A percentile compares a stretch with the other conserved stretches of the same genome.
Conservation (phyloP, 2,113 vertebrate genomes). For the Zosterops lateralis region DNA sequence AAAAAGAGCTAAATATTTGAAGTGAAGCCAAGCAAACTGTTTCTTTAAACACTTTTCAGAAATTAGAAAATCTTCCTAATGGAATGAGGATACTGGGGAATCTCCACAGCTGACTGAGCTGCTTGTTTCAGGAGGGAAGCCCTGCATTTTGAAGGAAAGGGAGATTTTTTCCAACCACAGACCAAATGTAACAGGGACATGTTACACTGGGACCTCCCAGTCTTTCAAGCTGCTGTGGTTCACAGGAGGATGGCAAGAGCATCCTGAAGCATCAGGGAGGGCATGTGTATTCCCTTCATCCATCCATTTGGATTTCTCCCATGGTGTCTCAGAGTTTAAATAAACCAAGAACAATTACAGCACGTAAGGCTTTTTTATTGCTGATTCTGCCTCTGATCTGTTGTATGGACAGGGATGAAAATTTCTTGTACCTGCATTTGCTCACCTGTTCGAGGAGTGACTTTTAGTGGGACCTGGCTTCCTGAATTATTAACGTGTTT, state of each 20-base stretch:
- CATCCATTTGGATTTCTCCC: neutral
- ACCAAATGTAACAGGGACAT: conserved; percentile 8
- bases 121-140: conserved; percentile 36
- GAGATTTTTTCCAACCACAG: conserved; percentile 34
- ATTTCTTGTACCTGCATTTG: neutral
- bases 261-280: neutral
- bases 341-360: neutral
- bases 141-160: conserved; percentile 21
- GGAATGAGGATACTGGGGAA: neutral
- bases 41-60: conserved; percentile 63
- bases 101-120: neutral
- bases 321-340: neutral
- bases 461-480: neutral
- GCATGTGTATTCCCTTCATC: accelerated
- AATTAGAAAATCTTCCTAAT: neutral
- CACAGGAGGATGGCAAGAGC: neutral
- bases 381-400: neutral
- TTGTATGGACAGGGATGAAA: neutral
- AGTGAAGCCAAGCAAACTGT: conserved; percentile 64
- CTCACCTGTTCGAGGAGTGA: neutral
- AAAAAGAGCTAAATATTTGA: conserved; percentile 69
- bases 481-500: neutral
- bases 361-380: neutral
- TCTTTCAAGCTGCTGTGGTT: neutral
- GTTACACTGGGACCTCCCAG: neutral